Percentiles rank a stretch among this genome's conserved stretches.
Conservation (phyloP, 2,888 invertebrate species). For the Calliphora vomitoria region DNA sequence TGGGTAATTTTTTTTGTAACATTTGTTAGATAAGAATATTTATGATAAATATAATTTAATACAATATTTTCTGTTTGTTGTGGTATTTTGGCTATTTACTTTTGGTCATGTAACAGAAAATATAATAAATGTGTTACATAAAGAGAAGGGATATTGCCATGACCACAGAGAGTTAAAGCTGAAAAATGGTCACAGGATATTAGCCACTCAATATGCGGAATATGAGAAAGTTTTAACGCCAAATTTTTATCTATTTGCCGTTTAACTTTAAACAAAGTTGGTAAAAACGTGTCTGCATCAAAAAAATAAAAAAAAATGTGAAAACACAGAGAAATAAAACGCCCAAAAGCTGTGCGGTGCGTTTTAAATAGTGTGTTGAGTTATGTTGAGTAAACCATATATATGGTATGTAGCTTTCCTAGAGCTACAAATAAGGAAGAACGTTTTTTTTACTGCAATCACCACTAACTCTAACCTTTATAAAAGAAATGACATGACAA, state of each 20-base stretch:
- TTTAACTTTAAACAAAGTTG: not conserved
- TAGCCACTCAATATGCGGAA: slow-evolving; percentile 13
- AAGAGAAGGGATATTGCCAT: slow-evolving; percentile 14
- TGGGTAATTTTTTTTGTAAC: slow-evolving; percentile 57
- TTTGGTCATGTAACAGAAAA: not conserved
- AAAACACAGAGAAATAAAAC: not conserved
- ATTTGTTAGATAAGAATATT: slow-evolving; percentile 56
- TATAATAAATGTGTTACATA: not conserved
- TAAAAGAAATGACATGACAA: no score
- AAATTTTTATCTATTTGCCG: slow-evolving; percentile 11
- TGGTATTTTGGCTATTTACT: not conserved
- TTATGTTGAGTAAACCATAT: no score
- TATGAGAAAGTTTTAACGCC: slow-evolving; percentile 17
- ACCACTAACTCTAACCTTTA: no score
- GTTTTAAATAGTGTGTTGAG: no score
- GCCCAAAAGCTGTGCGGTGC: not conserved
- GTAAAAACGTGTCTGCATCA: no score
- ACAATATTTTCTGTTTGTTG: not conserved
- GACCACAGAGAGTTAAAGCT: slow-evolving; percentile 6
- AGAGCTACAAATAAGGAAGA: no score
- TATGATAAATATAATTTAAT: slow-evolving; percentile 59
- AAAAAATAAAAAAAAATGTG: not conserved
- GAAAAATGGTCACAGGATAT: slow-evolving; percentile 20
- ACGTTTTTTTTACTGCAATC: no score
- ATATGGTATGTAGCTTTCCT: no score